Base-by-base conservation (phyloP, 1,140 invertebrate species). In the Pinna nobilis region DNA sequence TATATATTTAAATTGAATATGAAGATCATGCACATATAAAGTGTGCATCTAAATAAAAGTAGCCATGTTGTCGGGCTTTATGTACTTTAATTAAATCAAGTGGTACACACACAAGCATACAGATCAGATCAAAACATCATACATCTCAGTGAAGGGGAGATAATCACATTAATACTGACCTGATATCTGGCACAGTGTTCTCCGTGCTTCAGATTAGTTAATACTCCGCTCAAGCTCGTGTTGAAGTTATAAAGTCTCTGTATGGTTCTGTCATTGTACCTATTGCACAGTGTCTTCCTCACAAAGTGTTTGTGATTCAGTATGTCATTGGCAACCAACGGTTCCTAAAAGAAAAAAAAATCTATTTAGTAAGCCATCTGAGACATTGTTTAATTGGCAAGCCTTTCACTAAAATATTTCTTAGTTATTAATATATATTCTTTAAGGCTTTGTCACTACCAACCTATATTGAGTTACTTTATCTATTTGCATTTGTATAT, bases 121-220 rank as follows among this genome's bases (percentile, higher is more conserved):
- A n/a, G n/a, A n/a, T n/a, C n/a, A n/a, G n/a, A n/a, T n/a, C n/a
- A n/a, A n/a, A n/a, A n/a, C n/a, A n/a, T n/a, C n/a, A n/a, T n/a
- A n/a, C n/a, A n/a, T n/a, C n/a, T n/a, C n/a, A n/a, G n/a, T n/a
- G n/a, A n/a, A n/a, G 28, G 47, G 25, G 37, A 32, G 18, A 67
- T 23, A 41, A 30, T 39, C 30, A 35, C 35, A n/a, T 49, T 23
- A 57, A 28, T 9, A 59, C 67, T 70, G 67, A 88, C 85, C 79
- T 88, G 88, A 87, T 98, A 98, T 83, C 94, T 94, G n/a, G 95
- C 94, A 86, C 95, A 96, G 72, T 96, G 94, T 87, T 97, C 96
- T 4, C 95, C 95, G 76, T 95, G 94, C 30, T 96, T 94, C 33
- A 94, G 91, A 88, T 97, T 97, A 5, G 94, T 94, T 15, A 97